Percentiles rank a stretch among this genome's conserved stretches.
phyloP scores from a whole-genome alignment of 2,888 invertebrate genomes.

The Caradrina kadenii region DNA sequence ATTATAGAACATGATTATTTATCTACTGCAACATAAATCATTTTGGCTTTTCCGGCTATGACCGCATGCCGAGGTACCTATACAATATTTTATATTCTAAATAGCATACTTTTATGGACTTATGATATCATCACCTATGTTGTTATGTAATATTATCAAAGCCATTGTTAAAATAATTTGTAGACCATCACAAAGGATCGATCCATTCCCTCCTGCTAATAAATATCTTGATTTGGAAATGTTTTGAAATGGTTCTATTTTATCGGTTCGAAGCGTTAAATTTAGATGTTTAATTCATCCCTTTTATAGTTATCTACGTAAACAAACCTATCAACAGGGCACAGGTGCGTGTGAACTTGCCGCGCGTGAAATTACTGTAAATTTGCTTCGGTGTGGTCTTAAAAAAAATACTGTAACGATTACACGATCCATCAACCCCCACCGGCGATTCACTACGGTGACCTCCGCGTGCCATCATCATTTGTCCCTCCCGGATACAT shows the following conservation, averaged over 20 bases:
- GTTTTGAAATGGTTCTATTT: slow-evolving; percentile 58
- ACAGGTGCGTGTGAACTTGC: slow-evolving; percentile 87
- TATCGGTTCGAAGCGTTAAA: slow-evolving; percentile 62
- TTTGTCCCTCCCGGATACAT: slow-evolving; percentile 76
- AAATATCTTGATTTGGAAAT: slow-evolving; percentile 60
- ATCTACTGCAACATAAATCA: slow-evolving; percentile 22
- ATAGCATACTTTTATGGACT: slow-evolving; percentile 61
- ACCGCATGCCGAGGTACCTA: slow-evolving; percentile 31
- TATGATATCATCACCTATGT: slow-evolving; percentile 65
- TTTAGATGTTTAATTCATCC: slow-evolving; percentile 69
- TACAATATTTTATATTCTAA: slow-evolving; percentile 63
- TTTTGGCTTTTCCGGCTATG: slow-evolving; percentile 55
- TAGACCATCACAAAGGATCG: slow-evolving; percentile 36
- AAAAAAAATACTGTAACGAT: slow-evolving; percentile 83
- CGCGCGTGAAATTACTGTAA: slow-evolving; percentile 88
- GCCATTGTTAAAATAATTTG: slow-evolving; percentile 46
- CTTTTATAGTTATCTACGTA: slow-evolving; percentile 73
- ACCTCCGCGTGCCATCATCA: slow-evolving; percentile 81
- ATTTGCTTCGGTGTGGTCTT: slow-evolving; percentile 89
- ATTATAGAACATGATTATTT: neutral
- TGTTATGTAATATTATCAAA: slow-evolving; percentile 60
- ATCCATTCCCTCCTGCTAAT: slow-evolving; percentile 36
- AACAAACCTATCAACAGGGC: slow-evolving; percentile 76
- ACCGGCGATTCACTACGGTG: slow-evolving; percentile 83
- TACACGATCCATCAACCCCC: slow-evolving; percentile 87